Evolutionary conservation across 2,888 invertebrate species (phyloP).

Genomic region (Clanis bilineata): DNA sequence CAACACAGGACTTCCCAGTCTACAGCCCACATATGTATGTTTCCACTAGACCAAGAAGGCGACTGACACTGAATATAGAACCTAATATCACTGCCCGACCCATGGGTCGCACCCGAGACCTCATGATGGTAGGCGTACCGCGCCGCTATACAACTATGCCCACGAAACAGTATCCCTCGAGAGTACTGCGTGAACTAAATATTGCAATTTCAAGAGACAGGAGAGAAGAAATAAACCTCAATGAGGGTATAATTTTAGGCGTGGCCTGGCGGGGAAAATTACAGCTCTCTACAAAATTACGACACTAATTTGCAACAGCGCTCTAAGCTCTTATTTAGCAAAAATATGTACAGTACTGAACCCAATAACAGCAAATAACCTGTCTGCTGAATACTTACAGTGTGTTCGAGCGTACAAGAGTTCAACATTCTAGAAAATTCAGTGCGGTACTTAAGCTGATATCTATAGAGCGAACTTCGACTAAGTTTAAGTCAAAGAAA

Average conservation of each 20-base stretch:
- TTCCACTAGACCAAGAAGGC: too few relatives aligned
- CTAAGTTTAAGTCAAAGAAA: too few relatives aligned
- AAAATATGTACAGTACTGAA: conserved; percentile 28
- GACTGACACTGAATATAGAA: too few relatives aligned
- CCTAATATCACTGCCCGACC: too few relatives aligned
- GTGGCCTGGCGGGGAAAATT: not conserved
- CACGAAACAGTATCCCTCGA: too few relatives aligned
- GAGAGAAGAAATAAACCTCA: not conserved
- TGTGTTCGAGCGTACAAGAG: conserved; percentile 18
- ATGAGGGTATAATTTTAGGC: not conserved
- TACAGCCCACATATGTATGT: too few relatives aligned
- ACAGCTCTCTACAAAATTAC: not conserved
- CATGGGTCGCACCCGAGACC: too few relatives aligned
- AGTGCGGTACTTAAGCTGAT: not conserved
- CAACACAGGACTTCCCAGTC: too few relatives aligned
- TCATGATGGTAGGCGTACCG: too few relatives aligned
- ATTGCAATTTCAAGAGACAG: not conserved
- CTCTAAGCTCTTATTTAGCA: not conserved
- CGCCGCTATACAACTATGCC: too few relatives aligned
- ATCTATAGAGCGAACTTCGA: too few relatives aligned
- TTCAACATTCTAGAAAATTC: not conserved
- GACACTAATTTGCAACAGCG: not conserved
- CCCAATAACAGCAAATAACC: conserved; percentile 30
- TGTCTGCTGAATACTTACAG: conserved; percentile 27
- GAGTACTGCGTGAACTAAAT: not conserved